Percentiles rank a stretch among this genome's conserved stretches.
Conservation (phyloP, 1,140 invertebrate genomes). For the Drosophila santomea region DNA sequence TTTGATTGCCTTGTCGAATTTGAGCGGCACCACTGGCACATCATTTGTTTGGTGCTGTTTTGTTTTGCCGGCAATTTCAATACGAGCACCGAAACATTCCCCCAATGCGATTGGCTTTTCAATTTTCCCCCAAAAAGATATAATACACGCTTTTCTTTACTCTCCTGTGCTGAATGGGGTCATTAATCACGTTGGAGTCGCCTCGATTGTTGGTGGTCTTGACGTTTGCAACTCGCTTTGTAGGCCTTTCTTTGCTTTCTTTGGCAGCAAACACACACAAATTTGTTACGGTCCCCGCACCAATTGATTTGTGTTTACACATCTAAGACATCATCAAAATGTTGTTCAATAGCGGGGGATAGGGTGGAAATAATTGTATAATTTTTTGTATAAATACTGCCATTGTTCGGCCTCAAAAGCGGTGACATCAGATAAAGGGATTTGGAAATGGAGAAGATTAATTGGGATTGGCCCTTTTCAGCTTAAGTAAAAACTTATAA, state of each 20-base stretch:
- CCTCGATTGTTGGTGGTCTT: conserved; percentile 46
- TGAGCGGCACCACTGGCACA: conserved; percentile 62
- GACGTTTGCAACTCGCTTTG: conserved; percentile 37
- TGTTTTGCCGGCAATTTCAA: conserved; percentile 56
- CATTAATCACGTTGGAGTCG: conserved; percentile 47
- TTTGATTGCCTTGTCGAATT: conserved; percentile 74
- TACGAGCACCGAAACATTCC: conserved; percentile 46
- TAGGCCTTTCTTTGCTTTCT: conserved; percentile 31
- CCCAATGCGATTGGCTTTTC: conserved; percentile 65
- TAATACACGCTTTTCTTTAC: conserved; percentile 20
- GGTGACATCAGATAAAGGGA: conserved; percentile 39
- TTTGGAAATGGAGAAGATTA: conserved; percentile 25
- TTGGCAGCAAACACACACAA: conserved; percentile 19
- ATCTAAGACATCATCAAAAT: conserved; percentile 43
- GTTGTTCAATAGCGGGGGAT: conserved; percentile 11
- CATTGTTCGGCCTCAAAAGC: conserved; percentile 15
- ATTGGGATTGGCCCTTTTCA: conserved; percentile 1
- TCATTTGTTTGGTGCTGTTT: conserved; percentile 54
- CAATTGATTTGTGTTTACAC: conserved; percentile 55
- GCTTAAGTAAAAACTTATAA: background rate
- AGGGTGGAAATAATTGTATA: conserved; percentile 38
- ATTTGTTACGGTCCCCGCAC: conserved; percentile 25
- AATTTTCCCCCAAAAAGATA: conserved; percentile 51
- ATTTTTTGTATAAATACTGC: conserved; percentile 30
- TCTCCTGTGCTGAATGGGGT: conserved; percentile 30